These are phyloP conservation scores for Plectus sambesii DNA, from an alignment of 1,140 invertebrate species.

Conservation along the genomic window DNA sequence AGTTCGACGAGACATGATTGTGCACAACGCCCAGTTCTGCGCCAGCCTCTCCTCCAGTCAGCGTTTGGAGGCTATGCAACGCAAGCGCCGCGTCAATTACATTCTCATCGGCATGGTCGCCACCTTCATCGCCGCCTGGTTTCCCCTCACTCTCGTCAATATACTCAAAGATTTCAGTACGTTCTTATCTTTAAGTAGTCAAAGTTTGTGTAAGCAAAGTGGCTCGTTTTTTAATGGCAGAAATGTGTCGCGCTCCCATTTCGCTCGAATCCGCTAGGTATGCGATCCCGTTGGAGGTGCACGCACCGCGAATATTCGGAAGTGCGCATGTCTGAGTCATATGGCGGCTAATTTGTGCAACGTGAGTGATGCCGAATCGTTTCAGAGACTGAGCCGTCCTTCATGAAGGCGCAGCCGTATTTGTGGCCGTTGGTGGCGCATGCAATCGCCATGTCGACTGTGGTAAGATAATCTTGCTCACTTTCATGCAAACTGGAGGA, in stretches of 20 bases:
- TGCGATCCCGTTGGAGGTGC: too few relatives aligned
- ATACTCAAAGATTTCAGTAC: slow-evolving; percentile 42
- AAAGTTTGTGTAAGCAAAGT: not conserved
- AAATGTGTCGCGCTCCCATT: not conserved
- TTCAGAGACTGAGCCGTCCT: slow-evolving; percentile 36
- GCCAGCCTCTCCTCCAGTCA: slow-evolving; percentile 35
- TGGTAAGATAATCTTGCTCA: too few relatives aligned
- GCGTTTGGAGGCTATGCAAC: slow-evolving; percentile 36
- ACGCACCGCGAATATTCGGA: too few relatives aligned
- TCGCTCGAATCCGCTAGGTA: too few relatives aligned
- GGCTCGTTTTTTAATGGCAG: slow-evolving; percentile 3
- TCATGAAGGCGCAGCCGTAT: slow-evolving; percentile 38
- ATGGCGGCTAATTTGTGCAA: too few relatives aligned
- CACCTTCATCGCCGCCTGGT: slow-evolving; percentile 39
- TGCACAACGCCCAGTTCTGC: slow-evolving; percentile 41
- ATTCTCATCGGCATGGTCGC: slow-evolving; percentile 42
- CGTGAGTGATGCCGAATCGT: too few relatives aligned
- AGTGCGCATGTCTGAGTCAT: too few relatives aligned
- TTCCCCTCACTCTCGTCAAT: slow-evolving; percentile 38
- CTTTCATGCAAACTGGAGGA: too few relatives aligned
- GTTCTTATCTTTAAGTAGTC: slow-evolving; percentile 11
- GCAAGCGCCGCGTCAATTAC: slow-evolving; percentile 41
- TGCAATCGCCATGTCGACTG: slow-evolving; percentile 41
- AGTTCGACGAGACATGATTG: slow-evolving; percentile 41
- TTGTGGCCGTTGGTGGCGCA: slow-evolving; percentile 41